Conservation (phyloP, 2,797 vertebrate genomes). For the Spinus pinus region DNA sequence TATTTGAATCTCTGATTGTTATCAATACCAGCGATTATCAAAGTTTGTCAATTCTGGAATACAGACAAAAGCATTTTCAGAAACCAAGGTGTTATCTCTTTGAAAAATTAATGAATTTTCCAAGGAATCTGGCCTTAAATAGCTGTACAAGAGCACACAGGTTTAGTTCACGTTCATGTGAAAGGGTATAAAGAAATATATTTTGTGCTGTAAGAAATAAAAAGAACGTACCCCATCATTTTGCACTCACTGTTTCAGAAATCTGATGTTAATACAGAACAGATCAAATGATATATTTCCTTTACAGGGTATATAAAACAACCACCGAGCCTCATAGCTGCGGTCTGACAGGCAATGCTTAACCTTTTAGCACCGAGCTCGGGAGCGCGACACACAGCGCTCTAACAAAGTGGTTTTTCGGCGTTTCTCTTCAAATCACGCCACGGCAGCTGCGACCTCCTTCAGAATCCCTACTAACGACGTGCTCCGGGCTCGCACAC, state of each 20-base stretch:
- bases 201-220: neutral
- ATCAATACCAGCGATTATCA: fast-evolving
- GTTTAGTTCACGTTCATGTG: fast-evolving
- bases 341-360: fast-evolving
- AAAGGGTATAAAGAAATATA: fast-evolving
- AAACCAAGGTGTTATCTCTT: neutral
- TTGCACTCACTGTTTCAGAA: neutral
- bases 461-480: fast-evolving
- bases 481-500: fast-evolving
- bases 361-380: neutral
- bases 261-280: fast-evolving
- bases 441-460: neutral
- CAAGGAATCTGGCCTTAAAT: neutral
- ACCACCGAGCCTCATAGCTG: fast-evolving
- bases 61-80: neutral
- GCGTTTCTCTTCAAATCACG: neutral
- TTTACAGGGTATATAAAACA: fast-evolving
- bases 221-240: fast-evolving
- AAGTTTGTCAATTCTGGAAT: neutral
- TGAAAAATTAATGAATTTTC: neutral
- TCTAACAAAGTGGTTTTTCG: fast-evolving
- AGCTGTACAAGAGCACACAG: neutral
- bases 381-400: fast-evolving
- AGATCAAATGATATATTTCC: fast-evolving
- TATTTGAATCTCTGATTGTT: neutral